These are phyloP conservation scores for Bubo blakistoni DNA, from an alignment of 2,113 vertebrate genomes.

Conservation along the genomic window DNA sequence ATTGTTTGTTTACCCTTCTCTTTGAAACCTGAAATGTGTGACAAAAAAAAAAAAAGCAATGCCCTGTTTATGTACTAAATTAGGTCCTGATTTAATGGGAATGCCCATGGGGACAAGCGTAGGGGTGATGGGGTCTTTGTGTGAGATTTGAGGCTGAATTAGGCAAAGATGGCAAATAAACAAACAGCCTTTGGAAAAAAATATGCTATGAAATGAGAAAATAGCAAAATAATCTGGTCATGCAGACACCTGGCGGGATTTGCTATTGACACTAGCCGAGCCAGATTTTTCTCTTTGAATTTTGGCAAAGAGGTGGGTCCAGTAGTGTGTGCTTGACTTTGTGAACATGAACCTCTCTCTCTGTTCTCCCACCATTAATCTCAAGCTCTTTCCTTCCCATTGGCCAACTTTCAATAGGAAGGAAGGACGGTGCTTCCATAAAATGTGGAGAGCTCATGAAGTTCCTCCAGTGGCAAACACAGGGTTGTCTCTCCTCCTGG, in stretches of 20 bases:
- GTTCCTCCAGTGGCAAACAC: not conserved
- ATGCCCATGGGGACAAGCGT: not conserved
- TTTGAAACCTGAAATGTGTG: not conserved
- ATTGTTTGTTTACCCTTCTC: not conserved
- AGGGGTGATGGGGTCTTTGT: not conserved
- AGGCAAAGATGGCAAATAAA: not conserved
- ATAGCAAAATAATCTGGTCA: not conserved
- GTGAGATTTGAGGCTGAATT: not conserved
- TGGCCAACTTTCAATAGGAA: not conserved
- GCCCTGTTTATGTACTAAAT: not conserved
- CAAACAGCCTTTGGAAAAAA: not conserved
- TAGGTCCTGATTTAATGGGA: not conserved
- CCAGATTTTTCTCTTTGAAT: not conserved
- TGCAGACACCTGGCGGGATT: not conserved
- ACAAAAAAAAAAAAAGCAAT: not conserved
- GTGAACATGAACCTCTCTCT: not conserved
- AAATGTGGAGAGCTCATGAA: rapidly evolving
- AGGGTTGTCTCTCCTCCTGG: not conserved
- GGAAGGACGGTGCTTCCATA: not conserved
- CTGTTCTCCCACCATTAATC: not conserved
- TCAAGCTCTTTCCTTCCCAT: not conserved
- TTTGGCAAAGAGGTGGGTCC: not conserved
- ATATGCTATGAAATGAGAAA: not conserved
- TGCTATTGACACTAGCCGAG: not conserved
- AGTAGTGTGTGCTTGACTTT: not conserved